These are phyloP conservation scores for Rhogogaster chlorosoma DNA, from an alignment of 2,888 invertebrate genomes.

Conservation along the genomic window DNA sequence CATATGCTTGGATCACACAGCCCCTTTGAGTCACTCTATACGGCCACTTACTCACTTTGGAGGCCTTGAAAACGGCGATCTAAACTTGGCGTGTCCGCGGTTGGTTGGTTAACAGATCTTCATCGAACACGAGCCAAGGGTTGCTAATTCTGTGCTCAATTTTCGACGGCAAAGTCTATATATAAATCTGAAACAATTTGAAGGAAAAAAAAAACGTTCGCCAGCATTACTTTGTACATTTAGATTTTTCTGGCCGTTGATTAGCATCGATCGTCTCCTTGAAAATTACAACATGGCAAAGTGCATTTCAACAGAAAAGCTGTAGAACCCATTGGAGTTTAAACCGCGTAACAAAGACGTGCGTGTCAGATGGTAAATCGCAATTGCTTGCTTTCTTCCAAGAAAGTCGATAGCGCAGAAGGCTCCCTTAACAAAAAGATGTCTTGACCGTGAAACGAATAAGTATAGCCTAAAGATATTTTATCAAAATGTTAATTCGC, in stretches of 20 bases:
- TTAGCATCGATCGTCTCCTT: not conserved
- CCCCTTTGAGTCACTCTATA: constrained; percentile 35
- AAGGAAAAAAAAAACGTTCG: too few species aligned
- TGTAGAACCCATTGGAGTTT: not conserved
- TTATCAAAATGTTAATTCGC: constrained; percentile 12
- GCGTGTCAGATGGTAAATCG: constrained; percentile 27
- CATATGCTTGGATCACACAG: not conserved
- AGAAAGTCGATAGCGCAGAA: constrained; percentile 40
- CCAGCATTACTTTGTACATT: not conserved
- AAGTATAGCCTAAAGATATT: not conserved
- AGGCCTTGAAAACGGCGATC: constrained; percentile 49
- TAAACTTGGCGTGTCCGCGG: constrained; percentile 48
- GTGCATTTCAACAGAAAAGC: not conserved
- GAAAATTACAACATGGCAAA: not conserved
- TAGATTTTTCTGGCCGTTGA: not conserved
- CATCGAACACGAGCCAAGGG: constrained; percentile 49
- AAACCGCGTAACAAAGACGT: constrained; percentile 22
- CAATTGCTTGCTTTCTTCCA: constrained; percentile 4
- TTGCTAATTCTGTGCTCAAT: constrained; percentile 49
- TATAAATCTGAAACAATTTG: not conserved
- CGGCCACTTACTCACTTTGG: constrained; percentile 35
- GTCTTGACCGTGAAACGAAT: not conserved
- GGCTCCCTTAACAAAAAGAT: not conserved
- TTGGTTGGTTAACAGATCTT: constrained; percentile 46
- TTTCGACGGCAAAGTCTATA: not conserved